Percentiles rank a stretch among this genome's conserved stretches.
Conservation (phyloP, 2,797 vertebrate species). For the Sternotherus odoratus region DNA sequence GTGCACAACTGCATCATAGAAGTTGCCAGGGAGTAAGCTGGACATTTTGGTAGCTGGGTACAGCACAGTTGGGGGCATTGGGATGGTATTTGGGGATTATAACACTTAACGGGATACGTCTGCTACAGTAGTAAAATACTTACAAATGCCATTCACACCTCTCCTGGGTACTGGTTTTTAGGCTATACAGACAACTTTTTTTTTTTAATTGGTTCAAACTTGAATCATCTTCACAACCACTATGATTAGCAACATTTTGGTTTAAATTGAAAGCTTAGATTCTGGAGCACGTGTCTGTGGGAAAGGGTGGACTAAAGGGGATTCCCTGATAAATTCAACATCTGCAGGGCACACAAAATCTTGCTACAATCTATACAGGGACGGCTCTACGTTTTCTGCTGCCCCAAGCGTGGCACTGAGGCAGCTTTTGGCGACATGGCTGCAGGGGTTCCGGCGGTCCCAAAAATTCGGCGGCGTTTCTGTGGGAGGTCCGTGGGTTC, state of each 20-base stretch:
- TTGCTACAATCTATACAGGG: background rate
- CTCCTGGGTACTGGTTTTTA: rapidly evolving
- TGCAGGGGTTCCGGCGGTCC: too few species aligned
- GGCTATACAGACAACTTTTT: background rate
- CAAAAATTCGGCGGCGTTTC: too few species aligned
- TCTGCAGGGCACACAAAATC: background rate
- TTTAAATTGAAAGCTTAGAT: background rate
- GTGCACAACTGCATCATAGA: background rate
- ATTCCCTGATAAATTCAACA: background rate
- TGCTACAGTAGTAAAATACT: background rate
- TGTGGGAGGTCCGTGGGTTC: too few species aligned
- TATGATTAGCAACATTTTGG: background rate
- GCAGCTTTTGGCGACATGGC: too few species aligned
- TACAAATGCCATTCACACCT: background rate
- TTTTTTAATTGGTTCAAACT: too few species aligned
- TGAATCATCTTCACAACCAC: background rate
- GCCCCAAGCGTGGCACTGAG: too few species aligned
- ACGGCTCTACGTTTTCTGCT: too few species aligned
- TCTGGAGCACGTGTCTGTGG: background rate
- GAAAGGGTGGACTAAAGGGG: background rate
- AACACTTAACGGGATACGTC: background rate
- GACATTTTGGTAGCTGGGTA: background rate
- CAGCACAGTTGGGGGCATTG: too few species aligned
- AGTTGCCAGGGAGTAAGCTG: background rate
- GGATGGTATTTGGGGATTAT: background rate